These are phyloP conservation scores for Triplophysa dalaica DNA, from an alignment of 2,113 vertebrate species.

Conservation along the genomic window DNA sequence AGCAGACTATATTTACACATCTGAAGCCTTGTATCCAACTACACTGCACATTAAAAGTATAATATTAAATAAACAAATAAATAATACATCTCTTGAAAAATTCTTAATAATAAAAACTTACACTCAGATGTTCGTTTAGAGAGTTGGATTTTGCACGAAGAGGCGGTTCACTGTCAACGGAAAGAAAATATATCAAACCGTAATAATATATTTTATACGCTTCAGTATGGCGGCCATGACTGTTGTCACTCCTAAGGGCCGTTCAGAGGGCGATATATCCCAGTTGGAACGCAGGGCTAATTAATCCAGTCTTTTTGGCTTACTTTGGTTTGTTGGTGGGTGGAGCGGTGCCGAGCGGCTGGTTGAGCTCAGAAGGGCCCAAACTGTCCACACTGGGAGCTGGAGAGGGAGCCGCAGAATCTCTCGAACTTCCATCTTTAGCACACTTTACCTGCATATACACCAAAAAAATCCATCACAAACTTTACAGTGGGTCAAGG, in stretches of 20 bases:
- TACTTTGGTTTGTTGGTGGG: slow-evolving; percentile 82
- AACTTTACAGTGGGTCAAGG: no score
- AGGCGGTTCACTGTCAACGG: slow-evolving; percentile 77
- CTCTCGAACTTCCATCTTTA: slow-evolving; percentile 82
- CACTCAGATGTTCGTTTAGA: slow-evolving; percentile 85
- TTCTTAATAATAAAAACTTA: slow-evolving; percentile 62
- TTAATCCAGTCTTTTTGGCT: slow-evolving; percentile 33
- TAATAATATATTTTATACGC: no score
- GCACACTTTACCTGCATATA: slow-evolving; percentile 82
- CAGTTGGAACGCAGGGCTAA: no score
- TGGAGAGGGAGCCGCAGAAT: slow-evolving; percentile 82
- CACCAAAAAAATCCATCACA: not conserved
- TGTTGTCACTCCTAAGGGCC: no score
- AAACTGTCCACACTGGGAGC: slow-evolving; percentile 76
- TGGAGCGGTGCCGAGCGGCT: slow-evolving; percentile 55
- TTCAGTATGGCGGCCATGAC: no score
- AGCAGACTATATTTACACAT: no score
- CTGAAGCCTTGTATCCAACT: no score
- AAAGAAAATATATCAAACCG: not conserved
- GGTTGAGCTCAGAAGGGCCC: slow-evolving; percentile 65
- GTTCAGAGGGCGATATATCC: no score
- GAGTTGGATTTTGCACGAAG: slow-evolving; percentile 87
- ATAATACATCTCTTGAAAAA: not conserved
- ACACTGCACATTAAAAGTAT: not conserved
- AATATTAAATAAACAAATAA: not conserved